These are phyloP conservation scores for Microctonus aethiopoides DNA, from an alignment of 2,888 invertebrate species.

Conservation along the genomic window DNA sequence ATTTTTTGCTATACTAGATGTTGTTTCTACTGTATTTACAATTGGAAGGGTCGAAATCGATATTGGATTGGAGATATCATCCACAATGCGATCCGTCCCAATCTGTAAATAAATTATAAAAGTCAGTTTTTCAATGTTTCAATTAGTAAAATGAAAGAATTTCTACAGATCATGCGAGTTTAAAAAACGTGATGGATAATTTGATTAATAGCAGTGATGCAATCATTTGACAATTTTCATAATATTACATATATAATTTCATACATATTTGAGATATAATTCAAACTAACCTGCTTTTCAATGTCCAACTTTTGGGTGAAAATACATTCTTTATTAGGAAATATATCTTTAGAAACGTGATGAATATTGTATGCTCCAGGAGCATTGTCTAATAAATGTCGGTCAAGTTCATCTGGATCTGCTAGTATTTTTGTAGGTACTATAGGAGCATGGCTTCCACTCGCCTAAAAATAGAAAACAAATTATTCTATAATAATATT, in stretches of 20 bases:
- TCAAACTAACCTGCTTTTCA: slow-evolving; percentile 70
- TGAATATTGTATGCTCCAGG: slow-evolving; percentile 70
- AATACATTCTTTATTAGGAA: slow-evolving; percentile 66
- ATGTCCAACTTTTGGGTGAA: slow-evolving; percentile 69
- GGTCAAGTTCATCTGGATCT: slow-evolving; percentile 87
- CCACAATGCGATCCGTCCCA: slow-evolving; percentile 70
- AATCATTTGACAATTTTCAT: too few relatives aligned
- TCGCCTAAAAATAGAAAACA: slow-evolving; percentile 66
- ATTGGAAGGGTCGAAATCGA: slow-evolving; percentile 66
- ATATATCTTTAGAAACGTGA: slow-evolving; percentile 32
- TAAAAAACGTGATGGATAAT: too few relatives aligned
- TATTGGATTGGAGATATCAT: slow-evolving; percentile 74
- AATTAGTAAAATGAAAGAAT: too few relatives aligned
- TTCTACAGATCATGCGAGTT: too few relatives aligned
- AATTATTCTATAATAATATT: too few relatives aligned
- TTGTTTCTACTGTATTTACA: slow-evolving; percentile 64
- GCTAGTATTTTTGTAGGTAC: slow-evolving; percentile 92
- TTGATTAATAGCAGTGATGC: too few relatives aligned
- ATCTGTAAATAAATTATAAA: slow-evolving; percentile 44
- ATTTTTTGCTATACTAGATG: slow-evolving; percentile 67
- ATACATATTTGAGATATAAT: too few relatives aligned
- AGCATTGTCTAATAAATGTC: slow-evolving; percentile 85
- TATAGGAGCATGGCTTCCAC: slow-evolving; percentile 84
- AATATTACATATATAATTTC: too few relatives aligned
- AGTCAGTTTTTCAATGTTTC: too few relatives aligned